Evolutionary conservation across 2,113 vertebrate genomes (phyloP).

Genomic region (Gracilinanus agilis): DNA sequence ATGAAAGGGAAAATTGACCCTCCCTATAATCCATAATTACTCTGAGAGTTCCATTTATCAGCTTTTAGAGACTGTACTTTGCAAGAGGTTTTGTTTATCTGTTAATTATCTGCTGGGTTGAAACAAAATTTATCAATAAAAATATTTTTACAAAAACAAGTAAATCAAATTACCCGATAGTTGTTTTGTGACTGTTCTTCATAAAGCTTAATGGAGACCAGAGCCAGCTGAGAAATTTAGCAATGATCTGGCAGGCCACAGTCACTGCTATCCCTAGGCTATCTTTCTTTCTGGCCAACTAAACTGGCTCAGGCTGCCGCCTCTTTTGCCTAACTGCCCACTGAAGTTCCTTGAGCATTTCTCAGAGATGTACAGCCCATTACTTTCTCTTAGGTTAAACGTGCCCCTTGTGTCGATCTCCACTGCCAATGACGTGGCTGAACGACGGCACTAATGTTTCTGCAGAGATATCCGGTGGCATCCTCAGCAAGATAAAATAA

Average conservation of each 20-base stretch:
- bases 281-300: conserved; percentile 23
- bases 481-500: conserved; percentile 31
- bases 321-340: conserved; percentile 21
- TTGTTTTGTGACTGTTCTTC: background rate
- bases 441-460: conserved; percentile 40
- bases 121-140: background rate
- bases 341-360: conserved; percentile 52
- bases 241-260: conserved; percentile 37
- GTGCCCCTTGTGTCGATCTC: background rate
- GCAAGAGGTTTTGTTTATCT: background rate
- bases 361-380: conserved; percentile 13
- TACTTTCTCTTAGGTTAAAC: conserved; percentile 26
- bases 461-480: conserved; percentile 32
- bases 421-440: background rate
- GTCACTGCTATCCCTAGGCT: conserved; percentile 23
- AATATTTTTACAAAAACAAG: background rate
- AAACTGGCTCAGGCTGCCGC: background rate
- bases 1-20: background rate
- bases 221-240: conserved; percentile 46
- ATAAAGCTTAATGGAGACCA: conserved; percentile 46
- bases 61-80: background rate
- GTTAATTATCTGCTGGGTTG: background rate
- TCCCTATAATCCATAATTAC: background rate
- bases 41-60: background rate
- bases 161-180: conserved; percentile 5